Evolutionary conservation across 2,113 vertebrate genomes (phyloP), one percentile per base, ranked within the genome.

Genomic region (Poicephalus meyeri): DNA sequence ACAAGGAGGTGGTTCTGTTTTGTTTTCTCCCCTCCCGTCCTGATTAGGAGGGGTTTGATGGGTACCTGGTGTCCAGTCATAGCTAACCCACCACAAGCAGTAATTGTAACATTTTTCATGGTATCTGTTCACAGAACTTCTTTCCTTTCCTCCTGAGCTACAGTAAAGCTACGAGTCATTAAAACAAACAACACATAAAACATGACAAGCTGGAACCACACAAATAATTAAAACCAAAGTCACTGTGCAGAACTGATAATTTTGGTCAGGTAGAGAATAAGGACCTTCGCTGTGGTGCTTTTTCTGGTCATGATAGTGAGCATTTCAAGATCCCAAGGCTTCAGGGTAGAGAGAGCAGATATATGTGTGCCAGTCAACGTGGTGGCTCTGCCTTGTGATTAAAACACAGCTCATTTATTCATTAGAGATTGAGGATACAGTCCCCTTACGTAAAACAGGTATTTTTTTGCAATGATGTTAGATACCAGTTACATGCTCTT

Each of bases 111-210:
- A 63, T 60, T 90, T 97, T 96, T 83, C n/a, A 44, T 69, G 21
- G 28, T 91, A 61, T 44, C 55, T 89, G 79, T 73, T 81, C 76
- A 83, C 39, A 76, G 64, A 94, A 83, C 55, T 61, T 91, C 94
- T n/a, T 68, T 92, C 61, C 24, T 61, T 25, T 16, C 41, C 74
- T 95, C 49, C 49, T 13, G 71, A 94, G 64, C 88, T 95, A 66
- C 70, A 79, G 69, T 81, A 76, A 86, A 68, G 35, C 63, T n/a
- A 94, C 95, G 96, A 97, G 97, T 49, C 72, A 96, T 93, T 76
- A 96, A 97, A 96, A 96, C 53, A 71, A 88, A 81, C 96, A 97
- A 92, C 89, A 16, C 35, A 90, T 83, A 95, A 95, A 93, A 95
- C 74, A 95, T 68, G 82, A 94, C 93, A 93, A 85, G 87, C 78